Evolutionary conservation across 2,113 vertebrate genomes (phyloP), one percentile per base, ranked within the genome.

Genomic region (Hemiscyllium ocellatum): DNA sequence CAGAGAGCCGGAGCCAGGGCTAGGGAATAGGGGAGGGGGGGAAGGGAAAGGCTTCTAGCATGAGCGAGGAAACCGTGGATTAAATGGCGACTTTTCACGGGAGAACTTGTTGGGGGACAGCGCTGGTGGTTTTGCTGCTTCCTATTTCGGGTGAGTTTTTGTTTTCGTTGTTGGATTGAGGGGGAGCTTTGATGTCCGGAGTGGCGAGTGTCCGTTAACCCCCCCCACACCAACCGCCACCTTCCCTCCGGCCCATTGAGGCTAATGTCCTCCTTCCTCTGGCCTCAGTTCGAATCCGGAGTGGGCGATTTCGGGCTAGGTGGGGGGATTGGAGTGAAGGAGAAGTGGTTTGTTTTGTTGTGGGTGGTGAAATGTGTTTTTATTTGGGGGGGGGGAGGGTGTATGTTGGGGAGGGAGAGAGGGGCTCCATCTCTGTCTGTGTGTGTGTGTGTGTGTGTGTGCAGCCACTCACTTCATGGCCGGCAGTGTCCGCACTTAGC

Each of bases 81-180:
- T 98, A 97, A 98, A 98, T 98, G 98, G 98, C 97, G 97, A 97
- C 96, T 96, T 96, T 97, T 94, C 96, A 97, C 97, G 96, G 97
- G 97, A 97, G 96, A 96, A 96, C 97, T 96, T 96, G 97, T 96
- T 97, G 97, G 96, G 98, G 96, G 86, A 96, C 97, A 97, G 97
- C 98, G 97, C 93, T 97, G 95, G 95, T 97, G 47, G 96, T 96
- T 12, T 65, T 97, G 86, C 96, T 97, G 96, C 96, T 98, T 33
- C 97, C 97, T 87, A 89, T 97, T 96, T 97, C 98, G 97, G 98
- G 98, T 98, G 96, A 97, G 97, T 42, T 7, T 61, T 91, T 95
- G 95, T 61, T 37, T 87, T 19, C 95, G 33, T 65, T 95, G 50
- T 17, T 42, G 80, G 7, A 70, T 47, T 42, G 29, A 66, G 37